Conservation (phyloP, 92 coral and sea anemone species). For the Ricordea florida region DNA sequence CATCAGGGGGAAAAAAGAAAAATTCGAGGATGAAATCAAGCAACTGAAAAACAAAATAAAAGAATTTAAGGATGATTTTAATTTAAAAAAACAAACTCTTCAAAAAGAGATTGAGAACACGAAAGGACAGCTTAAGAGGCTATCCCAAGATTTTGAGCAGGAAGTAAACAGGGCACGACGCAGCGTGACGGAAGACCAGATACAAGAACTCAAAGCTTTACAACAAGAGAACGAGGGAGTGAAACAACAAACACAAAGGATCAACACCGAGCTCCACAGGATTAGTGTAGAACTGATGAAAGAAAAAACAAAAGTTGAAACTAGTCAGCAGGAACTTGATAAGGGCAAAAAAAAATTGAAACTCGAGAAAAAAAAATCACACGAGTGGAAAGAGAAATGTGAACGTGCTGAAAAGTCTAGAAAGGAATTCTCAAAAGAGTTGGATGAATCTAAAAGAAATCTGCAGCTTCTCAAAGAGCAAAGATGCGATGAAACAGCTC, state of each 20-base stretch:
- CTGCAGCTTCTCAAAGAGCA: not conserved
- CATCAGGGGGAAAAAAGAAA: not conserved
- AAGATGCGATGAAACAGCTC: not conserved
- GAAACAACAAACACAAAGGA: constrained; percentile 51
- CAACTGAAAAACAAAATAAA: constrained; percentile 29
- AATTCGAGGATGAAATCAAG: constrained; percentile 33
- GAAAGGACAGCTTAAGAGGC: constrained; percentile 38
- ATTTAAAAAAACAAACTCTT: constrained; percentile 46
- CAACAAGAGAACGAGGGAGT: constrained; percentile 56
- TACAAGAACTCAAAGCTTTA: constrained; percentile 42
- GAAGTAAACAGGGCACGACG: constrained; percentile 41
- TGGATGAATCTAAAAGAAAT: constrained; percentile 28
- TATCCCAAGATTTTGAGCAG: constrained; percentile 34
- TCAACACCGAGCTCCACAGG: constrained; percentile 31
- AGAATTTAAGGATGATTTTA: constrained; percentile 48
- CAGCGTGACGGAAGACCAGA: constrained; percentile 58
- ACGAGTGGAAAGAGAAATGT: constrained; percentile 54
- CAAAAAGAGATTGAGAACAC: constrained; percentile 25
- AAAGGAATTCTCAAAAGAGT: constrained; percentile 22
- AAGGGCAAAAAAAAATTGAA: constrained; percentile 53
- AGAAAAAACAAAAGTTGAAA: constrained; percentile 36
- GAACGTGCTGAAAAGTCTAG: too few relatives aligned
- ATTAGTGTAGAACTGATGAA: constrained; percentile 56
- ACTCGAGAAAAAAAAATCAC: constrained; percentile 71
- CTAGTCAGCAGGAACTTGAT: constrained; percentile 49